These are phyloP conservation scores for Drosophila micromelanica DNA, from an alignment of 1,140 invertebrate species.

Conservation along the genomic window DNA sequence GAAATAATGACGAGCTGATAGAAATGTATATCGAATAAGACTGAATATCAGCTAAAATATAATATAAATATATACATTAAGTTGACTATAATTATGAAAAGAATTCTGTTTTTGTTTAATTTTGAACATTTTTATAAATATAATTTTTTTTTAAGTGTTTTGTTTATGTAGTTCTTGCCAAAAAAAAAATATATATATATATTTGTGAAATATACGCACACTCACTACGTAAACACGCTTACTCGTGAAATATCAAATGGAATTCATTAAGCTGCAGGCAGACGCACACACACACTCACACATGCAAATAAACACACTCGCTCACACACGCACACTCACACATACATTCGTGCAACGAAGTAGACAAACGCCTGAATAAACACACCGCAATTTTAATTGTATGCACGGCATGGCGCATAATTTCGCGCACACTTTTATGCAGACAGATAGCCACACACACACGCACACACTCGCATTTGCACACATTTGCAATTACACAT, in stretches of 20 bases:
- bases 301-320: neutral
- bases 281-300: conserved; percentile 1
- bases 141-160: neutral
- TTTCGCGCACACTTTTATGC: conserved; percentile 16
- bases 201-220: neutral
- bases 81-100: too few species aligned
- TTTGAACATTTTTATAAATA: neutral
- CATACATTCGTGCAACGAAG: conserved; percentile 7
- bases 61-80: too few species aligned
- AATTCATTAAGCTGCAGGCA: conserved; percentile 37
- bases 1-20: too few species aligned
- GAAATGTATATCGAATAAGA: too few species aligned
- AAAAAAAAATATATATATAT: neutral
- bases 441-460: conserved; percentile 13
- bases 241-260: conserved; percentile 19
- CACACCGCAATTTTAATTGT: conserved; percentile 42
- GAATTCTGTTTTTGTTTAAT: too few species aligned
- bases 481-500: neutral
- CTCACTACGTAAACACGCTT: neutral
- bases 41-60: too few species aligned
- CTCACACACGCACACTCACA: neutral
- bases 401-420: conserved; percentile 45
- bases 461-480: neutral
- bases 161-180: neutral
- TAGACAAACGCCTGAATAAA: conserved; percentile 47